Percentiles rank a stretch among this genome's conserved stretches.
phyloP scores from a whole-genome alignment of 2,797 vertebrate species.

The Lepilemur septentrionalis region DNA sequence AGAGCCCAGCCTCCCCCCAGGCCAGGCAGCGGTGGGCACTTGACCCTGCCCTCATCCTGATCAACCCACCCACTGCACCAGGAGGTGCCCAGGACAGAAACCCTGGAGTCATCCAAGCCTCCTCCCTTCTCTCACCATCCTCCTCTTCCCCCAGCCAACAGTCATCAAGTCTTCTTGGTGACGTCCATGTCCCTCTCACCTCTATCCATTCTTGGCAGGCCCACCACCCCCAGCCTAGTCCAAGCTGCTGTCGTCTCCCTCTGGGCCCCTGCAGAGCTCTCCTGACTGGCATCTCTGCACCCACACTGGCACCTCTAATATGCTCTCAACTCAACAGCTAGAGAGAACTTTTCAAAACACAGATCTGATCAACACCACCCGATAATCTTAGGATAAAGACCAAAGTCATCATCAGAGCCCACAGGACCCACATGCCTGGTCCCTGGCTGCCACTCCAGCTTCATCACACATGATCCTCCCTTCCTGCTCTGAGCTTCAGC shows the following conservation, averaged over 20 bases:
- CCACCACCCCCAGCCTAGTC: neutral
- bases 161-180: neutral
- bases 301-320: neutral
- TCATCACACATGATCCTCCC: neutral
- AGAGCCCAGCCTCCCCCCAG: neutral
- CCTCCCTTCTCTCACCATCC: neutral
- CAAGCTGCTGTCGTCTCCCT: neutral
- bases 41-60: accelerated
- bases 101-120: neutral
- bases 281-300: neutral
- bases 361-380: neutral
- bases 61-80: neutral
- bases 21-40: neutral
- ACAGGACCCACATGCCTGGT: neutral
- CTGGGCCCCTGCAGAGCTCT: neutral
- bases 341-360: neutral
- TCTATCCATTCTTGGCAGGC: neutral
- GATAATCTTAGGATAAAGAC: neutral
- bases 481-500: neutral
- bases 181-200: too few relatives aligned
- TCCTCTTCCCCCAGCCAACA: neutral
- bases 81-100: neutral
- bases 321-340: neutral
- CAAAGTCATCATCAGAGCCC: neutral
- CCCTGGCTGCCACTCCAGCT: neutral